phyloP scores from a whole-genome alignment of 1,140 invertebrate species.

The Adoxophyes honmai region DNA sequence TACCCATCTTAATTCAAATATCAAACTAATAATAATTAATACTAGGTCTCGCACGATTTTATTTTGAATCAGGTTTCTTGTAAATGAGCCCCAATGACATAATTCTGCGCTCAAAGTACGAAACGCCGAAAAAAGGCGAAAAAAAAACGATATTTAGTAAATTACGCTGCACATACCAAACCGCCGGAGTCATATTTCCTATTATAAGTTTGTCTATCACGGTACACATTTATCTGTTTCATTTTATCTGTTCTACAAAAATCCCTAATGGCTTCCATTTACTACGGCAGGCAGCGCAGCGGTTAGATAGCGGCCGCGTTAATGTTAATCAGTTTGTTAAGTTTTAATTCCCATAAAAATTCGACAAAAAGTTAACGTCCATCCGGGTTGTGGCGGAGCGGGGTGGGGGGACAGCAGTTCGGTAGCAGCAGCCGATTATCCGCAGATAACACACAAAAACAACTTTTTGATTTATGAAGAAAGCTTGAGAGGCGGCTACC shows the following conservation, averaged over 20 bases:
- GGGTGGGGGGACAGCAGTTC: constrained; percentile 30
- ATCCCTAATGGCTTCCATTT: constrained; percentile 46
- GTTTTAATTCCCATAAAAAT: constrained; percentile 46
- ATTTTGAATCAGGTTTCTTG: too few species aligned
- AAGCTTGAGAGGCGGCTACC: constrained; percentile 62
- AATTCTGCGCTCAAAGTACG: too few species aligned
- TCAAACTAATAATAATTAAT: too few species aligned
- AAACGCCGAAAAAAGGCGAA: too few species aligned
- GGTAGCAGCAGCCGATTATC: constrained; percentile 67
- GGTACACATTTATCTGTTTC: constrained; percentile 20
- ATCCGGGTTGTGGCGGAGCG: constrained; percentile 25
- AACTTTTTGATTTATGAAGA: constrained; percentile 75
- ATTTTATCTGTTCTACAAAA: constrained; percentile 42
- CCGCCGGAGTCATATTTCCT: constrained; percentile 24
- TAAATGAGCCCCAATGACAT: too few species aligned
- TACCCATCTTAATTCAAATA: too few species aligned
- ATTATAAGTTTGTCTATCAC: constrained; percentile 26
- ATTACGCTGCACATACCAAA: constrained; percentile 25
- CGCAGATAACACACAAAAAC: constrained; percentile 71
- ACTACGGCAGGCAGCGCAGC: constrained; percentile 23
- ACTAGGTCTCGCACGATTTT: too few species aligned
- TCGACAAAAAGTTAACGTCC: constrained; percentile 46
- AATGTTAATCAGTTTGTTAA: constrained; percentile 40
- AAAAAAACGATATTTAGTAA: background rate
- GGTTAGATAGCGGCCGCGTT: constrained; percentile 30